phyloP scores from a whole-genome alignment of 1,140 invertebrate genomes.

The Ridgeia piscesae region DNA sequence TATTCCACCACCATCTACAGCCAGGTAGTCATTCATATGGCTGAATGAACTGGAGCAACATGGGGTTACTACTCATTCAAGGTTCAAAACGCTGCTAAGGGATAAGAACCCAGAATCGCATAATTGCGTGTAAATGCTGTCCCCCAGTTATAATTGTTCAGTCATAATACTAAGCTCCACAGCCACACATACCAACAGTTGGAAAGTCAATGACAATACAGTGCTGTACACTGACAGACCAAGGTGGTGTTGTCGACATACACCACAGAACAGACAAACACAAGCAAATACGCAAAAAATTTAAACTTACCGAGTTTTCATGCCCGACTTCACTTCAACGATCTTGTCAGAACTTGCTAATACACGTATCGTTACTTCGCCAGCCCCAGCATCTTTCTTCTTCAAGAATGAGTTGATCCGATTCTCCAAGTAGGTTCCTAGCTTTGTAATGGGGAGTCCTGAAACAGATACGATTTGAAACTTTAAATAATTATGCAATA shows the following conservation, averaged over 20 bases:
- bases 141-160: too few species aligned
- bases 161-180: too few species aligned
- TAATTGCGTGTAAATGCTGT: too few species aligned
- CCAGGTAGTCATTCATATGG: too few species aligned
- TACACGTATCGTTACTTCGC: constrained; percentile 96
- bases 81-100: too few species aligned
- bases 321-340: constrained; percentile 97
- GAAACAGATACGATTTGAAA: constrained; percentile 18
- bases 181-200: too few species aligned
- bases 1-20: too few species aligned
- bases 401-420: constrained; percentile 97
- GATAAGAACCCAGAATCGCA: too few species aligned
- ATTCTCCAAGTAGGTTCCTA: constrained; percentile 96
- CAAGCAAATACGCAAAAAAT: constrained; percentile 7
- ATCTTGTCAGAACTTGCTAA: constrained; percentile 96
- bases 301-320: constrained; percentile 71
- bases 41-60: too few species aligned
- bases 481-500: background rate
- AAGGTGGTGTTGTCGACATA: background rate
- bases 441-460: constrained; percentile 85
- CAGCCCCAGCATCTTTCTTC: constrained; percentile 89
- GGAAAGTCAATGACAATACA: too few species aligned
- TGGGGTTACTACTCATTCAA: too few species aligned
- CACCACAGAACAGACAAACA: background rate
- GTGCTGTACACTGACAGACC: too few species aligned